Evolutionary conservation across 1,140 invertebrate genomes (phyloP).

Genomic region (Orchestia grillus): DNA sequence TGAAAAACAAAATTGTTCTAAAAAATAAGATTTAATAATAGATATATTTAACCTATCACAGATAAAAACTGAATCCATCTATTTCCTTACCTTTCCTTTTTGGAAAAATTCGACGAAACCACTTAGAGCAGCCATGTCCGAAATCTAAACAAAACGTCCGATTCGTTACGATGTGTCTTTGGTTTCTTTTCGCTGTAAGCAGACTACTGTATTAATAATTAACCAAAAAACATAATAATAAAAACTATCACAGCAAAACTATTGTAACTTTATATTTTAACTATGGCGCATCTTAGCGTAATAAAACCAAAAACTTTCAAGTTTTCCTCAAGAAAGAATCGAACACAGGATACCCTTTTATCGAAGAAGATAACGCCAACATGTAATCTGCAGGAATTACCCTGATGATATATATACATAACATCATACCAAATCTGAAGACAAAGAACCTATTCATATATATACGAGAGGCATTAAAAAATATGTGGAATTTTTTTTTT

Average conservation of each 20-base stretch:
- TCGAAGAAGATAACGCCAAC: neutral
- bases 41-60: neutral
- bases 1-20: neutral
- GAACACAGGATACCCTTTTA: conserved; percentile 24
- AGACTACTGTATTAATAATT: neutral
- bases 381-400: conserved; percentile 39
- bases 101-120: conserved; percentile 81
- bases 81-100: conserved; percentile 80
- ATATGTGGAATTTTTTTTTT: too few species aligned
- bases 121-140: conserved; percentile 65
- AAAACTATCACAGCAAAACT: neutral
- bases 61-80: neutral
- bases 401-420: neutral
- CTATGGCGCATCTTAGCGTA: neutral
- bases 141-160: conserved; percentile 46
- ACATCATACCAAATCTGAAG: neutral
- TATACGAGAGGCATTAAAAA: too few species aligned
- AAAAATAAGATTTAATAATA: too few species aligned
- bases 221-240: neutral
- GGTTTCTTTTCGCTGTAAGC: neutral
- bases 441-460: neutral
- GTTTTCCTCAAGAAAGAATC: neutral
- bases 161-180: neutral
- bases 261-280: neutral
- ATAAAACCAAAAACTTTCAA: neutral